Percentiles rank a stretch among this genome's conserved stretches.
Conservation (phyloP, 2,113 vertebrate species). For the Stomatorhinus ivindoensis region DNA sequence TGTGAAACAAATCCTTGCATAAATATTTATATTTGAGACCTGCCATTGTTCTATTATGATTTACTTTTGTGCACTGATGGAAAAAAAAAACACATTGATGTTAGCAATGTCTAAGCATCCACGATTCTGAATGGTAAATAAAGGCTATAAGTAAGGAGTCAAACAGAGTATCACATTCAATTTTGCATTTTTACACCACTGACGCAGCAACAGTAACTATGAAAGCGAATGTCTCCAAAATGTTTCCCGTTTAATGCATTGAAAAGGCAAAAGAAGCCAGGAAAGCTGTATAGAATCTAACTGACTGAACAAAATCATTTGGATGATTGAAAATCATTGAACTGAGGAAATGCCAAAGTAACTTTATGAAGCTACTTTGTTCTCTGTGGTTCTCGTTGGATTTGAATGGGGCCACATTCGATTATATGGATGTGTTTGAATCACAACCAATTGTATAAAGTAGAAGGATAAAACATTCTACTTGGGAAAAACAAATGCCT, state of each 20-base stretch:
- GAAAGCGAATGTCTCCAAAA: neutral
- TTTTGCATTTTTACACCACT: neutral
- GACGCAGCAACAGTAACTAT: neutral
- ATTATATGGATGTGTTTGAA: neutral
- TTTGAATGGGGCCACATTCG: neutral
- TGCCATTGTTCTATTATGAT: neutral
- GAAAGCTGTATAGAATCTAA: neutral
- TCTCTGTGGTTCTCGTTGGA: neutral
- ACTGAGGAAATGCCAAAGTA: neutral
- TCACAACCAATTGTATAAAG: neutral
- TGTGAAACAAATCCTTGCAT: slow-evolving; percentile 15
- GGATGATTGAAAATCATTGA: neutral
- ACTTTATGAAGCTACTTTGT: neutral
- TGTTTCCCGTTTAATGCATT: neutral
- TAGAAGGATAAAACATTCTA: neutral
- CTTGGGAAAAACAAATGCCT: neutral
- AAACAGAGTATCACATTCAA: neutral
- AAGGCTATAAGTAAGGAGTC: neutral
- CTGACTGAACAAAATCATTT: neutral
- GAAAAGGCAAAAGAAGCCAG: neutral
- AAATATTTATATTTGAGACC: neutral
- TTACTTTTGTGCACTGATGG: neutral
- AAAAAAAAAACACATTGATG: neutral
- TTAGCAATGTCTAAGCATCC: neutral
- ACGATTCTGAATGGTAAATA: neutral